These are phyloP conservation scores for Noctua pronuba DNA, from an alignment of 2,888 invertebrate genomes.

Conservation along the genomic window DNA sequence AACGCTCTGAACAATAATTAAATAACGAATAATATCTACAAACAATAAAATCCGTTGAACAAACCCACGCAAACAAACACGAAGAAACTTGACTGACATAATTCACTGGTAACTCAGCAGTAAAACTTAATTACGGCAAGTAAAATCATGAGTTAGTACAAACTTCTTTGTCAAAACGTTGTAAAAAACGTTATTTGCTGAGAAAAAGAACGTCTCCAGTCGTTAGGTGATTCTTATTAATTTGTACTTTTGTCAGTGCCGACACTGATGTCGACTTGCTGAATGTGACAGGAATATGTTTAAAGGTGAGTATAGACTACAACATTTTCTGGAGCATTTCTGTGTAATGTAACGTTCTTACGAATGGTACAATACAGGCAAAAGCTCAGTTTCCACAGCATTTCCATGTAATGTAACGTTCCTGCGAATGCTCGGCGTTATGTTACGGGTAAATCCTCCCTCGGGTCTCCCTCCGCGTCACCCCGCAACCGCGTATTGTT, in stretches of 20 bases:
- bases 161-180: conserved; percentile 60
- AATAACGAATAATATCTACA: not conserved
- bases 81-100: conserved; percentile 33
- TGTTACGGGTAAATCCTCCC: no score
- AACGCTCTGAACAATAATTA: not conserved
- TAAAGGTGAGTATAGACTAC: no score
- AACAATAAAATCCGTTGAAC: conserved; percentile 20
- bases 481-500: no score
- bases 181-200: conserved; percentile 56
- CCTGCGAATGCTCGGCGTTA: no score
- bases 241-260: conserved; percentile 78
- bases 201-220: conserved; percentile 63
- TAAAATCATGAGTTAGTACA: conserved; percentile 59
- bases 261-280: conserved; percentile 40
- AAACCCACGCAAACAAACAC: conserved; percentile 16
- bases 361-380: no score
- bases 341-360: no score
- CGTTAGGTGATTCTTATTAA: conserved; percentile 83
- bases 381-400: no score
- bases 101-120: conserved; percentile 27
- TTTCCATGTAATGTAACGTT: no score
- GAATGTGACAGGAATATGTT: conserved; percentile 38
- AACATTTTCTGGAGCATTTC: no score
- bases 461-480: no score
- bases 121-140: conserved; percentile 64